Base-by-base conservation (phyloP, 2,797 vertebrate genomes). In the Lagocephalus sceleratus region DNA sequence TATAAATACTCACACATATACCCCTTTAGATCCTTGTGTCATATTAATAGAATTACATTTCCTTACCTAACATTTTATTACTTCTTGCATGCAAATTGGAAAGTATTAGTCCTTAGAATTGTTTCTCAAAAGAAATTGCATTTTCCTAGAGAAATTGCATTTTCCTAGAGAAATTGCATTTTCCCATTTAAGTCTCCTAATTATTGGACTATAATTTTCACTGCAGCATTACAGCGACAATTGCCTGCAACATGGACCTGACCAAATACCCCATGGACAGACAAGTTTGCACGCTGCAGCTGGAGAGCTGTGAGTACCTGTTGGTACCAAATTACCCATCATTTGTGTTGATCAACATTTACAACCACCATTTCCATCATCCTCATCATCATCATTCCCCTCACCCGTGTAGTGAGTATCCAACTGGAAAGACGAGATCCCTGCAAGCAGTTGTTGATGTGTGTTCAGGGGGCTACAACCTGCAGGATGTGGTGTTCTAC, bases 211-310 rank as follows among this genome's bases (percentile, higher is more conserved):
- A 3, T 71, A 20, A 59, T 47, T 19, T 44, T 47, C n/a, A 32
- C 54, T 9, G 73, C 79, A 95, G 93, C 82, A 94, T 95, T 83
- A 96, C 93, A 0, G 90, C 94, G 16, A 95, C 94, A 10, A 94
- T 96, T 32, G 92, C 94, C 42, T 96, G 94, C 86, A 96, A 91
- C 83, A 97, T 95, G 94, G 94, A 95, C 79, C 85, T 96, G 68
- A 95, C 93, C 58, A 97, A 97, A 81, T 97, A 96, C 63, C 94
- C 94, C 1, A 96, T 95, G 94, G 94, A 96, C 84, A 93, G 92
- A 66, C 94, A 96, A 88, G 94, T 88, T 3, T 96, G 94, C 86
- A 95, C 90, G 63, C 89, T 96, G 82, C 94, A 97, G 90, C 92
- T 95, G 63, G 94, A 96, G 88, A 96, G 94, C 90, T 96, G 94